These are phyloP conservation scores for Drosophila grimshawi DNA, from an alignment of 1,140 invertebrate species.

Conservation along the genomic window DNA sequence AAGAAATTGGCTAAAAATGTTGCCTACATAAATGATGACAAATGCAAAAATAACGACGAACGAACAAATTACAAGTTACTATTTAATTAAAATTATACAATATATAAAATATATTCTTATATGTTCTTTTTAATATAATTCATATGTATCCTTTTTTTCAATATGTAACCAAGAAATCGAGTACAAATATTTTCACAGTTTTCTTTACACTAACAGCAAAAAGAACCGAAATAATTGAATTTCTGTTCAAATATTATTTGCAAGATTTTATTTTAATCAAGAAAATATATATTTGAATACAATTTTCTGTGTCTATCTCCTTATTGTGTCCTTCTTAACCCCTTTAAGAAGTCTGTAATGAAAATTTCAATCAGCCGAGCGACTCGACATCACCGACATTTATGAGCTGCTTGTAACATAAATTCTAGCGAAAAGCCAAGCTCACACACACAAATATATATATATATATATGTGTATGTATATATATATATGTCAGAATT, in stretches of 20 bases:
- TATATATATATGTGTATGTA: too few relatives aligned
- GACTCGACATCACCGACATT: constrained; percentile 51
- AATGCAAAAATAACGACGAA: neutral
- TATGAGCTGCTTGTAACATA: constrained; percentile 69
- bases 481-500: constrained; percentile 5
- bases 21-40: constrained; percentile 20
- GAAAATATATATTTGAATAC: neutral
- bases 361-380: constrained; percentile 70
- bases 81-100: neutral
- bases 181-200: neutral
- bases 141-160: too few relatives aligned
- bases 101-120: too few relatives aligned
- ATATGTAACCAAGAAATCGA: neutral
- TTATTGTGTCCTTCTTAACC: constrained; percentile 32
- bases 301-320: constrained; percentile 24
- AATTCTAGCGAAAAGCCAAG: constrained; percentile 45
- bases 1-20: constrained; percentile 42
- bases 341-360: constrained; percentile 39
- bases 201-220: neutral
- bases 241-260: neutral
- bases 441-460: constrained; percentile 8
- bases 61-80: neutral
- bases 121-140: too few relatives aligned
- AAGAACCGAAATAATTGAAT: neutral
- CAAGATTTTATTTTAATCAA: neutral